These are phyloP conservation scores for Falco rusticolus DNA, from an alignment of 2,797 vertebrate genomes.

Conservation along the genomic window DNA sequence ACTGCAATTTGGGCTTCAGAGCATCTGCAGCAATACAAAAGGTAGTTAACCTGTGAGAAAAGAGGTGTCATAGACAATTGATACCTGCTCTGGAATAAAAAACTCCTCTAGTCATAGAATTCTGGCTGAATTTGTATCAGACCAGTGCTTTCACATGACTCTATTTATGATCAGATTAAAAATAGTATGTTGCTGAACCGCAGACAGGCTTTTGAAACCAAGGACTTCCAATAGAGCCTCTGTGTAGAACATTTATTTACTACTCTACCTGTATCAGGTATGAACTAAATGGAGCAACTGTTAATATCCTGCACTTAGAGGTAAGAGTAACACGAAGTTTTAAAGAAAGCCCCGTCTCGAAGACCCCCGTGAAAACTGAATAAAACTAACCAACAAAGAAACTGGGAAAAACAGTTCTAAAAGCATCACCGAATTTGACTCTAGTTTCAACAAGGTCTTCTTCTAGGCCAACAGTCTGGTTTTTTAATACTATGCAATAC, in stretches of 20 bases:
- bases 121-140: background rate
- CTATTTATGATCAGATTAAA: background rate
- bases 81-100: background rate
- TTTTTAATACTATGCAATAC: background rate
- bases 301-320: background rate
- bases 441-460: background rate
- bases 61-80: background rate
- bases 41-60: background rate
- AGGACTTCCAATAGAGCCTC: background rate
- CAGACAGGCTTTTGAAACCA: background rate
- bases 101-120: background rate
- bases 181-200: background rate
- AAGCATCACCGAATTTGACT: background rate
- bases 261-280: background rate
- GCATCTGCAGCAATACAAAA: background rate
- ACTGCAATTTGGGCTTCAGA: background rate
- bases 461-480: background rate
- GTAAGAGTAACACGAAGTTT: background rate
- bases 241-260: background rate
- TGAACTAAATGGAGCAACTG: background rate
- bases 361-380: background rate
- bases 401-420: background rate
- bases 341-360: background rate
- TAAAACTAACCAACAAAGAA: background rate
- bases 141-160: background rate